Conservation (phyloP, 2,113 vertebrate species). For the Athene cunicularia region DNA sequence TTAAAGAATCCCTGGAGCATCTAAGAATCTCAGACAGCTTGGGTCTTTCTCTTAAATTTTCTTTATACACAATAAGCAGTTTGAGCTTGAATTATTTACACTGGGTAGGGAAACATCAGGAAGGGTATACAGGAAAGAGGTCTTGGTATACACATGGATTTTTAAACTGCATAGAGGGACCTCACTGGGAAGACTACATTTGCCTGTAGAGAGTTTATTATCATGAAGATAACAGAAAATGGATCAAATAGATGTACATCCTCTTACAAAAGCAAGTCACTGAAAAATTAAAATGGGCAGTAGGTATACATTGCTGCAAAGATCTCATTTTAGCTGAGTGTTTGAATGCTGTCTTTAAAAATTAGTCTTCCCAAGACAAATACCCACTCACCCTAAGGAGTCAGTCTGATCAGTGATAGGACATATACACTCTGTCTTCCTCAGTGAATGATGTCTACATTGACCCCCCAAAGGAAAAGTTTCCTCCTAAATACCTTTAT, state of each 20-base stretch:
- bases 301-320: neutral
- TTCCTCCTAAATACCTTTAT: slow-evolving; percentile 2
- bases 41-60: neutral
- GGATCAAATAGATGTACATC: neutral
- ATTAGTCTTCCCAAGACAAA: neutral
- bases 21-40: neutral
- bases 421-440: neutral
- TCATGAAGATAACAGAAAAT: neutral
- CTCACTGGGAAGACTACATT: neutral
- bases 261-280: neutral
- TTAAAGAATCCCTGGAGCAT: slow-evolving; percentile 28
- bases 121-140: neutral
- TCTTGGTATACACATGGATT: neutral
- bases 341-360: neutral
- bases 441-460: neutral
- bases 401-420: neutral
- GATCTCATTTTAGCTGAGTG: neutral
- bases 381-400: neutral
- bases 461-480: neutral
- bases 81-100: slow-evolving; percentile 20
- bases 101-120: neutral
- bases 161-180: neutral
- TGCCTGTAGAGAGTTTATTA: neutral
- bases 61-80: neutral
- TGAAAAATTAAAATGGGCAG: neutral